Evolutionary conservation across 2,797 vertebrate species (phyloP), one percentile per base, ranked within the genome.

Genomic region (Propithecus deckenii): DNA sequence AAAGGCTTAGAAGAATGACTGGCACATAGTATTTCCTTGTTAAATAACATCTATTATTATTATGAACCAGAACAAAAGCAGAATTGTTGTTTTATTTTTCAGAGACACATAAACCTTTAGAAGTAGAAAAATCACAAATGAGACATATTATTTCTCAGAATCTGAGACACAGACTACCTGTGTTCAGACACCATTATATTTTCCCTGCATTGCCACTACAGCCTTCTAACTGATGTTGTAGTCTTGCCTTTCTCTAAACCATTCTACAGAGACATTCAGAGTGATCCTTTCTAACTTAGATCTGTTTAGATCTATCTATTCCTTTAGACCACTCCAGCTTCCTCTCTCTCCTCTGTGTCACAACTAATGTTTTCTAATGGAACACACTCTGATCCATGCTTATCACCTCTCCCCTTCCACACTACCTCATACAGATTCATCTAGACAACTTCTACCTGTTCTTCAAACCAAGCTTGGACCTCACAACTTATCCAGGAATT

Each of bases 41-140:
- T 93, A 93, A 96, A 83, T 61, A 91, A 59, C 1, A 88, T 12
- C 28, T 59, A 55, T 63, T 65, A 52, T 91, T 93, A 83, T 86
- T 59, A 89, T 57, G 22, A 67, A 75, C 80, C 65, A 76, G 50
- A 75, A 59, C 13, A 80, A 90, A 89, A 95, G 23, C 38, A 52
- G 46, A 75, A 32, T 63, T 63, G 30, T 63, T 85, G 32, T 83
- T 71, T 94, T 83, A 65, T 75, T 80, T 95, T 95, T 89, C 52
- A 93, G 61, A 69, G 50, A 95, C 93, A 89, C 30, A 75, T n/a
- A 91, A 95, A n/a, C 59, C 17, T 83, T 74, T 52, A 28, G n/a
- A 87, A 88, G 41, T 76, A 4, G 13, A 92, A 96, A 91, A 46
- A 79, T 74, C 57, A 76, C 10, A 63, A 80, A 14, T 28, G 13